phyloP scores from a whole-genome alignment of 2,888 invertebrate genomes.

The Cremastinae sp. region DNA sequence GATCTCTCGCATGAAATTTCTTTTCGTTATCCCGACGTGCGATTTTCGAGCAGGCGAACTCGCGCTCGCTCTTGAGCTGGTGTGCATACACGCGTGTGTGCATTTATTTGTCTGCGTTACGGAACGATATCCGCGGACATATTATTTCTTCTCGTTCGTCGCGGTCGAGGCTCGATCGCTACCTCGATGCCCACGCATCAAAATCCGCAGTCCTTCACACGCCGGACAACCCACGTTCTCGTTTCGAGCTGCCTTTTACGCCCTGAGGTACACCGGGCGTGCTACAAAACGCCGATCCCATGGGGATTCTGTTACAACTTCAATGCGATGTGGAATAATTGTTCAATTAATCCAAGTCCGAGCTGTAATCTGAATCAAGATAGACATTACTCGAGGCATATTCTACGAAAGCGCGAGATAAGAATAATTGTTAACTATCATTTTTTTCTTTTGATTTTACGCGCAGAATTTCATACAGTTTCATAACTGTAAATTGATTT shows the following conservation, averaged over 20 bases:
- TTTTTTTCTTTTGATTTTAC: not conserved
- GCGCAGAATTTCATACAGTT: no score
- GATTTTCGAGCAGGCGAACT: slow-evolving; percentile 24
- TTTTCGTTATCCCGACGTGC: slow-evolving; percentile 51
- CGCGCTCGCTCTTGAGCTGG: no score
- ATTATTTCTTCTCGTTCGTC: slow-evolving; percentile 29
- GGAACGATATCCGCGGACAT: slow-evolving; percentile 31
- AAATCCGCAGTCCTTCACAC: slow-evolving; percentile 29
- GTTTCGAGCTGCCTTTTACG: slow-evolving; percentile 18
- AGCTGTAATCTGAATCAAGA: slow-evolving; percentile 46
- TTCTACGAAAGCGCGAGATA: slow-evolving; percentile 4
- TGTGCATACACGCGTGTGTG: no score
- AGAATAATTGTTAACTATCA: slow-evolving; percentile 32
- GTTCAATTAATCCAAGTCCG: slow-evolving; percentile 58
- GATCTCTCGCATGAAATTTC: slow-evolving; percentile 55
- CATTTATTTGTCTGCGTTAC: no score
- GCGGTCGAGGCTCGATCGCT: slow-evolving; percentile 48
- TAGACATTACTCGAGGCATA: slow-evolving; percentile 36
- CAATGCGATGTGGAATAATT: slow-evolving; percentile 57
- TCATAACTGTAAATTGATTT: no score
- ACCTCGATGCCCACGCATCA: slow-evolving; percentile 54
- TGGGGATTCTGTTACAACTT: slow-evolving; percentile 57
- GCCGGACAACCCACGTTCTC: slow-evolving; percentile 47
- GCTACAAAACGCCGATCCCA: slow-evolving; percentile 54
- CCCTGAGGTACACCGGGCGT: slow-evolving; percentile 9